Conservation (phyloP, 2,797 vertebrate species). For the Sebastes wilsoni region DNA sequence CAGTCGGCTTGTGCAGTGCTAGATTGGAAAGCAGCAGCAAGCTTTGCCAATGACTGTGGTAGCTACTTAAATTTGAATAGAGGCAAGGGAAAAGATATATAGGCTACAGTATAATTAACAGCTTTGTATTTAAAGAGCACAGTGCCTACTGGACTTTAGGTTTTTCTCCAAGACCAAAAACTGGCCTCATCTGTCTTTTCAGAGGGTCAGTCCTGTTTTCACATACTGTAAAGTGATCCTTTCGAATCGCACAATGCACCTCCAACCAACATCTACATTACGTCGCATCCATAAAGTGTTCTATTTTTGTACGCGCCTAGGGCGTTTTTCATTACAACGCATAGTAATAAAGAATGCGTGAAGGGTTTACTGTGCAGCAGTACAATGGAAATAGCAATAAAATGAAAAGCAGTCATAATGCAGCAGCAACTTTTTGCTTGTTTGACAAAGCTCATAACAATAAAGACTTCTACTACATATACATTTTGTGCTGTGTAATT, state of each 20-base stretch:
- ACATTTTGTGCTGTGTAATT: background rate
- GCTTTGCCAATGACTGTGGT: background rate
- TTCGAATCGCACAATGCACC: background rate
- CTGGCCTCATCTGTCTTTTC: background rate
- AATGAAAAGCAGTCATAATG: background rate
- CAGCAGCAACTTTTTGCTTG: background rate
- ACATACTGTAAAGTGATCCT: background rate
- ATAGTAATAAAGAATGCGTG: background rate
- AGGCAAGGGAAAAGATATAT: background rate
- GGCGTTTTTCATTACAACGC: background rate
- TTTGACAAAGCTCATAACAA: background rate
- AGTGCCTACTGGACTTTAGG: background rate
- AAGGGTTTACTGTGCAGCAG: background rate
- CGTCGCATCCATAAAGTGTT: background rate
- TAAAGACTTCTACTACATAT: background rate
- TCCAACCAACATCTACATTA: background rate
- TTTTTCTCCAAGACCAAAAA: background rate
- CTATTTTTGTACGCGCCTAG: background rate
- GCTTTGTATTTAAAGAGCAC: background rate
- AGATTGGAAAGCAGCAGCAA: background rate
- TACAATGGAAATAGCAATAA: background rate
- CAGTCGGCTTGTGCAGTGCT: background rate
- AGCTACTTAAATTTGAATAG: conserved; percentile 12
- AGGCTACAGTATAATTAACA: background rate
- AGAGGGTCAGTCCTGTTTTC: background rate